phyloP scores from a whole-genome alignment of 1,140 invertebrate genomes.

The Bombyx mandarina region DNA sequence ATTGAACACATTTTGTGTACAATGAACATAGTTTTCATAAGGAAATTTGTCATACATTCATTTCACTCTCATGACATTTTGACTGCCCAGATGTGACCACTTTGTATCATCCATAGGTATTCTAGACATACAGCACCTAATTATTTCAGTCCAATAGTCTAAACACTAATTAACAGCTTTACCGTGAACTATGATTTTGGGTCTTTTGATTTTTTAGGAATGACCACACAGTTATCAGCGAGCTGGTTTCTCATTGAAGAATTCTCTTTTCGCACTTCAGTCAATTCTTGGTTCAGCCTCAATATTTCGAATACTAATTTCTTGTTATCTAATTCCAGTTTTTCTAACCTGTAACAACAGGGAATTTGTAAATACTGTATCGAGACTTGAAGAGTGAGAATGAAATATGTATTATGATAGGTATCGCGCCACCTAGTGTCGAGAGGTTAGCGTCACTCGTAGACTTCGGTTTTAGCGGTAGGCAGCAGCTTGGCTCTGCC shows the following conservation, averaged over 20 bases:
- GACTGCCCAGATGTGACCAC: too few species aligned
- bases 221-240: conserved; percentile 50
- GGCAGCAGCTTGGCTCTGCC: too few species aligned
- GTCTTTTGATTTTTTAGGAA: conserved; percentile 35
- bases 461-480: too few species aligned
- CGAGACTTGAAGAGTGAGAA: too few species aligned
- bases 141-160: conserved; percentile 16
- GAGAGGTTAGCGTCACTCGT: too few species aligned
- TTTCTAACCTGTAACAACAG: conserved; percentile 48
- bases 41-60: too few species aligned
- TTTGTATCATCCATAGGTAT: too few species aligned
- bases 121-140: conserved; percentile 16
- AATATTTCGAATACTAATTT: conserved; percentile 59
- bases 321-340: conserved; percentile 61
- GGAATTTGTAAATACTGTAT: background rate
- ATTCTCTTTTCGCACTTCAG: conserved; percentile 57
- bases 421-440: too few species aligned
- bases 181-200: conserved; percentile 45
- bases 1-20: too few species aligned
- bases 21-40: too few species aligned
- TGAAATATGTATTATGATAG: too few species aligned
- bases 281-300: conserved; percentile 55
- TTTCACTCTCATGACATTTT: too few species aligned
- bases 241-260: conserved; percentile 48
- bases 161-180: background rate